Evolutionary conservation across 2,888 invertebrate genomes (phyloP).

Genomic region (Orthonychiurus folsomi): DNA sequence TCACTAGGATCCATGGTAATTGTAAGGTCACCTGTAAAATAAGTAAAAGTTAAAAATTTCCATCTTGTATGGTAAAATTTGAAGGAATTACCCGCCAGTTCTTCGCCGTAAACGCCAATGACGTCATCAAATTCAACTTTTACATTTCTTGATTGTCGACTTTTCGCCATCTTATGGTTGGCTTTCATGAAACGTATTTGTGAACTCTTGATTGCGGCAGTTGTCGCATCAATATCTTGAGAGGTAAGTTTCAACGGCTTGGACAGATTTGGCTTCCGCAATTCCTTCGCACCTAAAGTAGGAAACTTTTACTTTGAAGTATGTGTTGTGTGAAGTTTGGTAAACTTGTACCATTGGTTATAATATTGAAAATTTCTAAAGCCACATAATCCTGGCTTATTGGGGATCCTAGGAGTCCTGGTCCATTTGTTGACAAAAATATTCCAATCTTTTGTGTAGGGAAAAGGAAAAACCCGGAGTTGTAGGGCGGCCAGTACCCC

Average conservation of each 20-base stretch:
- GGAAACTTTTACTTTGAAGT: no score
- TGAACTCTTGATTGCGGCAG: no score
- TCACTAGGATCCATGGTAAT: not conserved
- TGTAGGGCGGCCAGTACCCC: not conserved
- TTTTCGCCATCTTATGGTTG: no score
- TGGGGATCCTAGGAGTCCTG: slow-evolving; percentile 3
- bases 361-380: no score
- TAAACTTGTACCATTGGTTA: no score
- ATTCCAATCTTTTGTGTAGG: not conserved
- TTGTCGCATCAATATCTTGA: no score
- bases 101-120: not conserved
- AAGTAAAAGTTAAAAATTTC: not conserved
- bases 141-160: not conserved
- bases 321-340: no score
- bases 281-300: no score
- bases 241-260: no score
- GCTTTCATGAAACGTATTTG: no score
- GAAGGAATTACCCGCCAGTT: not conserved
- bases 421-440: not conserved
- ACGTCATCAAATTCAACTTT: not conserved
- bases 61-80: not conserved
- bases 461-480: not conserved
- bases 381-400: no score
- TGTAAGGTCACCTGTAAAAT: not conserved
- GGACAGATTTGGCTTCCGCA: no score